Conservation (phyloP, 2,888 invertebrate genomes). For the Kryphioiulus occultus region DNA sequence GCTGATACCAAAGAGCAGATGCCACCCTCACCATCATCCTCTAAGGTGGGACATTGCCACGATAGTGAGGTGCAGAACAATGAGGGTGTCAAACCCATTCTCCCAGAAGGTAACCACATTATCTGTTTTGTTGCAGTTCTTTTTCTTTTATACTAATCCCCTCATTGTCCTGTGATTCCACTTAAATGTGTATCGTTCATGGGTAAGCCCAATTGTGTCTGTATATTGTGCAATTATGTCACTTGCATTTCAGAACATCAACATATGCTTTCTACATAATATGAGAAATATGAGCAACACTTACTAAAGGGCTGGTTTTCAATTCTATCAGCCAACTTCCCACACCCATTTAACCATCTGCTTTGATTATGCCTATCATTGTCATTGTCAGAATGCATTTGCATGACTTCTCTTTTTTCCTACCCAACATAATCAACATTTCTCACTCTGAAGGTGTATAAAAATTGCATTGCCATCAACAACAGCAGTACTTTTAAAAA, state of each 20-base stretch:
- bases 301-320: background rate
- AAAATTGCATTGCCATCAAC: too few species aligned
- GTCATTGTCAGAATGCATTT: too few species aligned
- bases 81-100: background rate
- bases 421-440: too few species aligned
- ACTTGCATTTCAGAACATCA: background rate
- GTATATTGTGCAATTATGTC: background rate
- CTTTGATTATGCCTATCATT: too few species aligned
- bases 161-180: constrained; percentile 26
- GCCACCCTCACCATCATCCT: background rate
- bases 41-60: background rate
- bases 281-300: background rate
- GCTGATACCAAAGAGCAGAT: background rate
- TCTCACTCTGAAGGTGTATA: too few species aligned
- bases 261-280: background rate
- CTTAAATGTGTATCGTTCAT: background rate
- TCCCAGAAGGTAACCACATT: background rate
- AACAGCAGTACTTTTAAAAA: too few species aligned
- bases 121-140: too few species aligned
- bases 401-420: too few species aligned
- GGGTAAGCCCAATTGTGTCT: background rate
- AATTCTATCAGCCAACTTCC: background rate
- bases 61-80: background rate
- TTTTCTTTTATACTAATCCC: background rate
- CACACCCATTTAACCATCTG: too few species aligned